Conservation (phyloP, 1,140 invertebrate species). For the Drosophila arizonae region DNA sequence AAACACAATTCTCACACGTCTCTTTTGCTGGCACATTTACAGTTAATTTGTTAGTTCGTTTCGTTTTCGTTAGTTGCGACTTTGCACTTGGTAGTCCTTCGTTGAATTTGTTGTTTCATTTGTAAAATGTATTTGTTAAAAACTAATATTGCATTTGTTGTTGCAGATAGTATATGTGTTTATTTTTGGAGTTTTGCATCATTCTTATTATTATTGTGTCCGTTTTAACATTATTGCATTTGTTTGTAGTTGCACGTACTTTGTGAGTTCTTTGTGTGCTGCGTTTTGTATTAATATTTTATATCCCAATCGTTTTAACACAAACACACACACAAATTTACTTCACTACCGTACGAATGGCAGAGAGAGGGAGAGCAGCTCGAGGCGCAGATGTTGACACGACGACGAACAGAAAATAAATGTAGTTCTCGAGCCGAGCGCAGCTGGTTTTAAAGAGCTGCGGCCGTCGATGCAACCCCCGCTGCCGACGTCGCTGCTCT, state of each 20-base stretch:
- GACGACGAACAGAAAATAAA: constrained; percentile 59
- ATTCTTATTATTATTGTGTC: constrained; percentile 59
- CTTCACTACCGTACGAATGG: constrained; percentile 46
- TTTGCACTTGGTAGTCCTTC: constrained; percentile 65
- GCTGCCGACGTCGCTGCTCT: constrained; percentile 44
- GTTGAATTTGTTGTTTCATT: constrained; percentile 44
- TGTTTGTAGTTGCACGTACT: constrained; percentile 29
- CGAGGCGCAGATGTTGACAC: constrained; percentile 57
- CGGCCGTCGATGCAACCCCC: constrained; percentile 34
- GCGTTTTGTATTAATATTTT: constrained; percentile 31
- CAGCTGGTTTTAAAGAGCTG: constrained; percentile 63
- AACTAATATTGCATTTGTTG: constrained; percentile 71
- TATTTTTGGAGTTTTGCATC: constrained; percentile 31
- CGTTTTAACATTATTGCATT: constrained; percentile 63
- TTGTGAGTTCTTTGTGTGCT: constrained; percentile 51
- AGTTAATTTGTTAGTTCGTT: constrained; percentile 47
- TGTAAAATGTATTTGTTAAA: constrained; percentile 40
- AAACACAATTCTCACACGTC: constrained; percentile 72
- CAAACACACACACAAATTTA: constrained; percentile 38
- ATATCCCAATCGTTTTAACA: constrained; percentile 53
- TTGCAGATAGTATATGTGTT: constrained; percentile 15
- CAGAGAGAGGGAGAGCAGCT: constrained; percentile 32
- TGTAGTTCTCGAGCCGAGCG: constrained; percentile 34
- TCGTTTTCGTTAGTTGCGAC: constrained; percentile 28
- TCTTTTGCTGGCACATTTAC: constrained; percentile 59